phyloP scores from a whole-genome alignment of 2,113 vertebrate species.

The Chaetops frenatus region DNA sequence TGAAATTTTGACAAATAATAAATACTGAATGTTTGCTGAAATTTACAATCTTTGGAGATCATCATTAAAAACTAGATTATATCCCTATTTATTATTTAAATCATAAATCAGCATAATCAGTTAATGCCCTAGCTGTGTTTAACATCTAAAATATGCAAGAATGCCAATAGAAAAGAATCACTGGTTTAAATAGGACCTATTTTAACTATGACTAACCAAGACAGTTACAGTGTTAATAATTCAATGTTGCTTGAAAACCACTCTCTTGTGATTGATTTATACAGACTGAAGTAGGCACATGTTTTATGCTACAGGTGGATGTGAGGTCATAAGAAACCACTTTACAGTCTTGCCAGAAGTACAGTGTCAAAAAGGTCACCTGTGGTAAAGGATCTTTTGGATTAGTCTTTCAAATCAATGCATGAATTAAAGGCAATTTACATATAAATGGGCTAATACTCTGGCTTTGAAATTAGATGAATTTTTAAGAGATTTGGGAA shows the following conservation, averaged over 20 bases:
- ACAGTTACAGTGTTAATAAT: slow-evolving; percentile 50
- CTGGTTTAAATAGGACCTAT: not conserved
- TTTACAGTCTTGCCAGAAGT: slow-evolving; percentile 69
- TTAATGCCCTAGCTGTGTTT: not conserved
- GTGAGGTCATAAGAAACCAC: slow-evolving; percentile 60
- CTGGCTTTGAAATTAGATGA: slow-evolving; percentile 73
- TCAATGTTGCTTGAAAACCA: slow-evolving; percentile 35
- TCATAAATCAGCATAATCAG: not conserved
- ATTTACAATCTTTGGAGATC: not conserved
- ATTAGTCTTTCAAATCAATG: slow-evolving; percentile 79
- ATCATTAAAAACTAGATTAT: not conserved
- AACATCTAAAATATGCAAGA: not conserved
- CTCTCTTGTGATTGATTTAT: slow-evolving; percentile 44
- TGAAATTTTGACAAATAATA: not conserved
- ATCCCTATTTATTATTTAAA: not conserved
- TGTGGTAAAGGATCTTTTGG: slow-evolving; percentile 70
- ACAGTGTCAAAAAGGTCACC: slow-evolving; percentile 76
- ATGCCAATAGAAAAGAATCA: not conserved
- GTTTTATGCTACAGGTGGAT: slow-evolving; percentile 64
- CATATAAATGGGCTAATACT: slow-evolving; percentile 80
- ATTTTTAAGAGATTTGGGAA: slow-evolving; percentile 77
- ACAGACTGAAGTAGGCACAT: slow-evolving; percentile 41
- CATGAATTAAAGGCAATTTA: slow-evolving; percentile 81
- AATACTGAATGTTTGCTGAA: not conserved
- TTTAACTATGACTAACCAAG: not conserved